Percentiles rank a stretch among this genome's conserved stretches.
Evolutionary conservation across 1,140 invertebrate genomes (phyloP).

Genomic region (Drosophila albomicans): DNA sequence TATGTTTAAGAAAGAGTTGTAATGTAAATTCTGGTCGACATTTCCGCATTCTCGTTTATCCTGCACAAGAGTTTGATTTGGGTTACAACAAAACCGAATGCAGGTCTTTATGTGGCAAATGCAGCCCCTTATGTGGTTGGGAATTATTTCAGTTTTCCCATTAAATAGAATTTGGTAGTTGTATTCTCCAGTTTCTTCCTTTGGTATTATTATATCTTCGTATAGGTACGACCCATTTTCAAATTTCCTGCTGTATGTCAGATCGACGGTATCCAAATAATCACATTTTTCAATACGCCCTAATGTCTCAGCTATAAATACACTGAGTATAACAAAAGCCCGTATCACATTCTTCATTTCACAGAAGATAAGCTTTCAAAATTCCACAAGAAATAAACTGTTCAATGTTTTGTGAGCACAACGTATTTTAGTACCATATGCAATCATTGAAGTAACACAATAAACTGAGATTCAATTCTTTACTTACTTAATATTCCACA

Average conservation of each 20-base stretch:
- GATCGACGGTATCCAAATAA: constrained; percentile 63
- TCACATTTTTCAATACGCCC: constrained; percentile 48
- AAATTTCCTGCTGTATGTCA: constrained; percentile 32
- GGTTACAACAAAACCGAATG: constrained; percentile 61
- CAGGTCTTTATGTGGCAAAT: constrained; percentile 52
- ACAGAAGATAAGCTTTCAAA: not conserved
- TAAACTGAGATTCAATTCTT: not conserved
- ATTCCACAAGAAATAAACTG: not conserved
- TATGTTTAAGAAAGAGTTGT: constrained; percentile 31
- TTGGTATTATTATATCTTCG: constrained; percentile 48
- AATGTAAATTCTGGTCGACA: not conserved
- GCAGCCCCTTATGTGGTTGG: constrained; percentile 56
- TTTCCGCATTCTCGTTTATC: constrained; percentile 14
- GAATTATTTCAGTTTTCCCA: constrained; percentile 16
- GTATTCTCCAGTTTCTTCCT: constrained; percentile 39
- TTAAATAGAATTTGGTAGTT: constrained; percentile 25
- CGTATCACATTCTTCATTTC: not conserved
- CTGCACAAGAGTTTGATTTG: not conserved
- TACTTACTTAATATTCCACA: not conserved
- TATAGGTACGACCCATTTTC: constrained; percentile 60
- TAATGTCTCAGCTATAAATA: not conserved
- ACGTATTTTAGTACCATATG: not conserved
- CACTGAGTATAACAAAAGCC: not conserved
- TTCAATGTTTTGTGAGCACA: not conserved
- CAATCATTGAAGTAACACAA: not conserved